A percentile compares a stretch with the other conserved stretches of the same genome.
These are phyloP conservation scores for Solenodon paradoxus DNA, from an alignment of 2,113 vertebrate species.

Conservation along the genomic window DNA sequence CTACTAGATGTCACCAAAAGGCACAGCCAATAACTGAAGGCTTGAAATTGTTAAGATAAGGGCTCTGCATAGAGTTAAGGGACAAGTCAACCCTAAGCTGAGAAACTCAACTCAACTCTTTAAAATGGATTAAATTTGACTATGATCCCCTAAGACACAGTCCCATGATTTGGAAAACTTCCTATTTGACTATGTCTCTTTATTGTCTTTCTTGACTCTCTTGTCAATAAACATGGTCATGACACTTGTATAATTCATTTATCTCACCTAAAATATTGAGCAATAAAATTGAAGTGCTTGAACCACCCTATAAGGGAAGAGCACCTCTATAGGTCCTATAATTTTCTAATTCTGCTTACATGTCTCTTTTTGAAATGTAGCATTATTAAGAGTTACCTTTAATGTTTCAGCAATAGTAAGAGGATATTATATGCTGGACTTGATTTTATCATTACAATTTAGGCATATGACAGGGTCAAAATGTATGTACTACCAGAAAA, in stretches of 20 bases:
- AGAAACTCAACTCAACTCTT: background rate
- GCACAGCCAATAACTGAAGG: background rate
- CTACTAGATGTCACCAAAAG: background rate
- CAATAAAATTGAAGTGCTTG: background rate
- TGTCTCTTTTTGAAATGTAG: background rate
- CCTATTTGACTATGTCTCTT: background rate
- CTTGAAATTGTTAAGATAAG: background rate
- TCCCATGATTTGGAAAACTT: background rate
- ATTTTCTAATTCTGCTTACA: background rate
- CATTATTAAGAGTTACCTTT: background rate
- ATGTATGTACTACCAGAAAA: background rate
- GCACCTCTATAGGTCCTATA: background rate
- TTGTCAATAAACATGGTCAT: background rate
- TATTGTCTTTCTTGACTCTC: no score
- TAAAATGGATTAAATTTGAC: background rate
- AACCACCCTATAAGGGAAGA: background rate
- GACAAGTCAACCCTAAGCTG: background rate
- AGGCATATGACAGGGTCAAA: constrained; percentile 20
- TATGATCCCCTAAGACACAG: background rate
- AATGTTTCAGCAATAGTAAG: background rate
- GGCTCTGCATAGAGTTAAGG: background rate
- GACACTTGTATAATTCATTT: background rate
- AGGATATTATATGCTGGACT: background rate
- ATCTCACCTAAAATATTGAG: background rate
- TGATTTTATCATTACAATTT: constrained; percentile 34